Conservation (phyloP, 2,113 vertebrate genomes). For the Macrotis lagotis region DNA sequence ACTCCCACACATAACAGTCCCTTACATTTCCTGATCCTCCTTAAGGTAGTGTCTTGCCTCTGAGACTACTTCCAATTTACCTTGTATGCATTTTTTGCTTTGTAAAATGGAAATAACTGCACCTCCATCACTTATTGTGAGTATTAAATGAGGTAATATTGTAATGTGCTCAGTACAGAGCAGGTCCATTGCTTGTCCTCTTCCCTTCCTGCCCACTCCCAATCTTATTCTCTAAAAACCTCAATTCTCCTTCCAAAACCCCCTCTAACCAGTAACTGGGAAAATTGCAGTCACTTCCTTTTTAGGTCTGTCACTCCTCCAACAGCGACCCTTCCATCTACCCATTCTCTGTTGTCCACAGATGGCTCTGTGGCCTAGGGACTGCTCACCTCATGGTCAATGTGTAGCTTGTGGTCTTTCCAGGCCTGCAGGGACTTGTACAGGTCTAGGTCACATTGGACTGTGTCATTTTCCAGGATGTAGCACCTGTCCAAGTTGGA, state of each 20-base stretch:
- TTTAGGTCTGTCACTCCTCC: too few relatives aligned
- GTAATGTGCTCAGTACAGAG: neutral
- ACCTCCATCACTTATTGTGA: neutral
- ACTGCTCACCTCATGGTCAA: constrained; percentile 94
- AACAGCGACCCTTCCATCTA: neutral
- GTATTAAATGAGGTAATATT: neutral
- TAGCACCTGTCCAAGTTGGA: constrained; percentile 88
- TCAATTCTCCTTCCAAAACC: neutral
- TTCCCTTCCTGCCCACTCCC: too few relatives aligned
- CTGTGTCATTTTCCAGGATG: constrained; percentile 94
- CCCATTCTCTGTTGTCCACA: neutral
- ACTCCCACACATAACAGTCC: too few relatives aligned
- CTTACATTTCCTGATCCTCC: neutral
- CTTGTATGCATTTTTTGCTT: neutral
- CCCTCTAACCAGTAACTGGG: neutral
- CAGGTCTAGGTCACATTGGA: constrained; percentile 94
- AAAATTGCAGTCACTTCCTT: neutral
- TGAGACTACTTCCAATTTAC: too few relatives aligned
- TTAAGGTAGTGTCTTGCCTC: neutral
- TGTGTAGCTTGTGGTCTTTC: constrained; percentile 98
- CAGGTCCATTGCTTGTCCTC: neutral
- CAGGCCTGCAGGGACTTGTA: constrained; percentile 96
- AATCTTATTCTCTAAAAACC: neutral
- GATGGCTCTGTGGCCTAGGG: neutral
- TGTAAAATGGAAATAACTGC: neutral